Evolutionary conservation across 2,113 vertebrate genomes (phyloP).

Genomic region (Myotis yumanensis): DNA sequence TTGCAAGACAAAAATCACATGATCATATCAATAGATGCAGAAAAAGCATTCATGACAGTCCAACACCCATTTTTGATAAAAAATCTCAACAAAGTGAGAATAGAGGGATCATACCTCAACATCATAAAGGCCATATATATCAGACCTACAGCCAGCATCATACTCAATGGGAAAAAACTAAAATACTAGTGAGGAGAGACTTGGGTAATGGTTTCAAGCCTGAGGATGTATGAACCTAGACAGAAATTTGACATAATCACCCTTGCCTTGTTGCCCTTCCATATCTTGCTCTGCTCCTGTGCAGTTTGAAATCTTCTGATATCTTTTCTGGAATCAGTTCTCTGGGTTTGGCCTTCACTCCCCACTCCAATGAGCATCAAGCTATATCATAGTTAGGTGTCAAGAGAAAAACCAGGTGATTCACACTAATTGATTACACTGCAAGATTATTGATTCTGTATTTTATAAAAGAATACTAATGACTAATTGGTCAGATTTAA

Average conservation of each 20-base stretch:
- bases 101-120: too few species aligned
- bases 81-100: too few species aligned
- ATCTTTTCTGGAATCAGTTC: not conserved
- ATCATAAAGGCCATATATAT: too few species aligned
- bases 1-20: too few species aligned
- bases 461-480: not conserved
- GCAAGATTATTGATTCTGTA: not conserved
- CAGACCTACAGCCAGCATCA: too few species aligned
- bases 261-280: not conserved
- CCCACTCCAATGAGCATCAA: not conserved
- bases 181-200: not conserved
- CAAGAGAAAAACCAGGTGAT: not conserved
- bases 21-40: too few species aligned
- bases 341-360: not conserved
- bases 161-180: too few species aligned
- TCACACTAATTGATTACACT: not conserved
- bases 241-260: not conserved
- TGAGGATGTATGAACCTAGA: not conserved
- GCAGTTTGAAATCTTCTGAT: not conserved
- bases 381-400: not conserved
- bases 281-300: not conserved
- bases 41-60: too few species aligned
- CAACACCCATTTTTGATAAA: too few species aligned
- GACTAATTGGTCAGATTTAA: not conserved
- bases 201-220: not conserved